Evolutionary conservation across 2,888 invertebrate species (phyloP).

Genomic region (Mamestra brassicae): DNA sequence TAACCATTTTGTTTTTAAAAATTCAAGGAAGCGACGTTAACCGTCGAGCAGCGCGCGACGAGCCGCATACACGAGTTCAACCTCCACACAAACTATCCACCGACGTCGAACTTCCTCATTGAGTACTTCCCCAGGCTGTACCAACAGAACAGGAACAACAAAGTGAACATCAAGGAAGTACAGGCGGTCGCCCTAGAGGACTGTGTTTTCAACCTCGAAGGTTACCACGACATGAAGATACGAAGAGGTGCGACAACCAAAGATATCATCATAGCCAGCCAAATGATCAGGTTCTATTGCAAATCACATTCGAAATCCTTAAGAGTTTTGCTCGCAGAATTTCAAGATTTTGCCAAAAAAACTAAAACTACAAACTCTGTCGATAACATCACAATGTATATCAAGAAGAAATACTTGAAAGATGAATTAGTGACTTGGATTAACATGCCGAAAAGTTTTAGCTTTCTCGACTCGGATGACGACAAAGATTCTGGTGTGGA

Average conservation of each 20-base stretch:
- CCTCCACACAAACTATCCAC: conserved; percentile 74
- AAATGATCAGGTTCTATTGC: conserved; percentile 77
- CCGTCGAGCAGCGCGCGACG: conserved; percentile 69
- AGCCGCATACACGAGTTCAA: conserved; percentile 79
- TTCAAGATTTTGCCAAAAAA: conserved; percentile 71
- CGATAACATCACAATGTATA: conserved; percentile 73
- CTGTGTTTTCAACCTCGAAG: conserved; percentile 72
- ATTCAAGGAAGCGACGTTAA: conserved; percentile 76
- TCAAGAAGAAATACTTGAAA: conserved; percentile 72
- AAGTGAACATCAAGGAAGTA: conserved; percentile 63
- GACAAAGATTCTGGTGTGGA: neutral
- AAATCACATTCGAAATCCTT: conserved; percentile 69
- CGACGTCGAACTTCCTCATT: conserved; percentile 70
- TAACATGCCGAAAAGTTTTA: conserved; percentile 69
- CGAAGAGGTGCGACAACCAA: conserved; percentile 68
- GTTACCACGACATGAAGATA: conserved; percentile 68
- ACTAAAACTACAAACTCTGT: conserved; percentile 71
- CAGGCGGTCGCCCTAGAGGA: conserved; percentile 65
- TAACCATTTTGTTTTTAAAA: neutral
- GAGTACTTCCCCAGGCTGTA: conserved; percentile 76
- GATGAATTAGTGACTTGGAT: conserved; percentile 73
- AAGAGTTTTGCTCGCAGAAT: conserved; percentile 71
- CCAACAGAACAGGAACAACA: conserved; percentile 60
- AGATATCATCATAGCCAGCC: conserved; percentile 75
- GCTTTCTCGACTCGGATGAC: conserved; percentile 62